phyloP scores from a whole-genome alignment of 1,140 invertebrate species.

The Asbolus verrucosus region DNA sequence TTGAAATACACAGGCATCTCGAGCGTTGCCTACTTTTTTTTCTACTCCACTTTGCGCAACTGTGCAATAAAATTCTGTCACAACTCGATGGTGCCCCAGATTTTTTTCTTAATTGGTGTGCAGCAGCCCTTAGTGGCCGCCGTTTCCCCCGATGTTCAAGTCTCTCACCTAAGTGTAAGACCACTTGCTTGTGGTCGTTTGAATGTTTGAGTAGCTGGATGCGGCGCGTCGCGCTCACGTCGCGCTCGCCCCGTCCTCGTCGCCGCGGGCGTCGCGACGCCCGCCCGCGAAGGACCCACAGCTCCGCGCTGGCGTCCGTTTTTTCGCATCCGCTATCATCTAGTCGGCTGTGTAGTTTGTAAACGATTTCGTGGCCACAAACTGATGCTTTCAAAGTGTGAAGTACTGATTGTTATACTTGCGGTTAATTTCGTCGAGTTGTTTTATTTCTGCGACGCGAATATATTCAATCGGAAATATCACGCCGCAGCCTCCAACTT shows the following conservation, averaged over 20 bases:
- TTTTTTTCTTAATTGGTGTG: not conserved
- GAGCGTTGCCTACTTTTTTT: conserved; percentile 32
- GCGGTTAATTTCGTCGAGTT: conserved; percentile 43
- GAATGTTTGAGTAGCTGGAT: conserved; percentile 51
- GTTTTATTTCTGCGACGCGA: conserved; percentile 38
- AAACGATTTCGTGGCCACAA: conserved; percentile 48
- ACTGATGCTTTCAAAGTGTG: conserved; percentile 42
- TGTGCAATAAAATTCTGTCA: not conserved
- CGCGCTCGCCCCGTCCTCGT: not conserved
- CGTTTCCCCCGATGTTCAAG: not conserved
- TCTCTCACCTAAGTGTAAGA: conserved; percentile 44
- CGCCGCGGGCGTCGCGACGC: conserved; percentile 5
- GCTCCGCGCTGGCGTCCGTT: not conserved
- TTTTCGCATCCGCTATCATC: conserved; percentile 22
- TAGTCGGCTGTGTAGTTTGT: conserved; percentile 42
- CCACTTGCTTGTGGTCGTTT: conserved; percentile 53
- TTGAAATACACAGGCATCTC: conserved; percentile 42
- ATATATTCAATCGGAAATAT: conserved; percentile 4
- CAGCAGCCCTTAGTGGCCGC: not conserved
- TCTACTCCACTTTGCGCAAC: not conserved
- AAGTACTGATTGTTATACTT: conserved; percentile 49
- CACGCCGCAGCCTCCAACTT: not conserved
- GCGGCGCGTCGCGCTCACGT: not conserved
- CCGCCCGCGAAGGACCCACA: not conserved
- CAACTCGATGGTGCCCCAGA: no score